Conservation (phyloP, 2,797 vertebrate species). For the Molossus molossus region DNA sequence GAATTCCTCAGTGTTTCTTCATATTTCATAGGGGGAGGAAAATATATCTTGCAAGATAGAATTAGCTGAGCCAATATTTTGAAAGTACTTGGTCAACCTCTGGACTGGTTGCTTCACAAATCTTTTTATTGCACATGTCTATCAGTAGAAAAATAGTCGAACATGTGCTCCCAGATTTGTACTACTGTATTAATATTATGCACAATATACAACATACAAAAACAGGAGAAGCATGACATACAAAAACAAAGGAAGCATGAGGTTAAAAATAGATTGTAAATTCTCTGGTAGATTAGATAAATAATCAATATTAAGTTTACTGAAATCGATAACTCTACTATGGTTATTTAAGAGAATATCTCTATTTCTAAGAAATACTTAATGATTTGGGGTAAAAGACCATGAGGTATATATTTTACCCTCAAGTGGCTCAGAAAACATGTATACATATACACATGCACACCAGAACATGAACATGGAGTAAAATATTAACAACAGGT, state of each 20-base stretch:
- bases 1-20: constrained; percentile 71
- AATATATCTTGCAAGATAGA: constrained; percentile 51
- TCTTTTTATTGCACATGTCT: constrained; percentile 18
- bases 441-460: neutral
- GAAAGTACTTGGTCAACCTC: constrained; percentile 59
- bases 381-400: constrained; percentile 43
- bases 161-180: neutral
- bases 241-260: neutral
- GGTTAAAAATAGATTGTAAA: constrained; percentile 59
- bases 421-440: constrained; percentile 41
- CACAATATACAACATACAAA: constrained; percentile 1
- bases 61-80: constrained; percentile 42
- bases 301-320: constrained; percentile 60
- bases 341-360: constrained; percentile 6
- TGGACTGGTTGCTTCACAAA: neutral
- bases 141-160: constrained; percentile 49
- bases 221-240: neutral
- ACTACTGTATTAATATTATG: neutral
- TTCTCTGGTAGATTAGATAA: constrained; percentile 53
- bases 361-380: constrained; percentile 62
- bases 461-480: constrained; percentile 27
- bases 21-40: constrained; percentile 21
- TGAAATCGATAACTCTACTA: constrained; percentile 51
- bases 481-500: constrained; percentile 47
- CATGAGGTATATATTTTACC: constrained; percentile 9